Evolutionary conservation across 2,797 vertebrate species (phyloP).

Genomic region (Clarias pachynema): DNA sequence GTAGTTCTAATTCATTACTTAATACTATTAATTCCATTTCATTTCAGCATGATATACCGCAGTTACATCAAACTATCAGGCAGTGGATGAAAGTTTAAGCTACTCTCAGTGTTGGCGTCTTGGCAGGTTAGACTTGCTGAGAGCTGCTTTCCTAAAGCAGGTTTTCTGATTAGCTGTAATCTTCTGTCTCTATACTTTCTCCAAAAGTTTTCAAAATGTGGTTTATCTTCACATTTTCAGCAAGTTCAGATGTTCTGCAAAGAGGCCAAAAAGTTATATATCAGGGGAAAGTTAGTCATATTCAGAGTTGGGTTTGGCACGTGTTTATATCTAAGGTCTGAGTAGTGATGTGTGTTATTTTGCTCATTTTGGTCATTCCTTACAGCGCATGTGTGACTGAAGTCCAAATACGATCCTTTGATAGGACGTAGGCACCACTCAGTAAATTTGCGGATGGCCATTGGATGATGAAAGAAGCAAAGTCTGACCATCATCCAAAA

Average conservation of each 20-base stretch:
- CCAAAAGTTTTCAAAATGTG: not conserved
- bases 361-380: not conserved
- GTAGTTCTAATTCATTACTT: not conserved
- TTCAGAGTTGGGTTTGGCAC: not conserved
- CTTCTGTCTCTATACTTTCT: constrained; percentile 9
- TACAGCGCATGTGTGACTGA: not conserved
- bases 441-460: not conserved
- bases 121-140: constrained; percentile 14
- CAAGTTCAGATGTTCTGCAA: not conserved
- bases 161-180: not conserved
- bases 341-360: not conserved
- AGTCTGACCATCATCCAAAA: constrained; percentile 21
- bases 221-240: not conserved
- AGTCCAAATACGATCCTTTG: not conserved
- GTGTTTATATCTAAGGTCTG: not conserved
- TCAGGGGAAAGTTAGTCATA: not conserved
- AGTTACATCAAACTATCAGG: not conserved
- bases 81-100: not conserved
- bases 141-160: not conserved
- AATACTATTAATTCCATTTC: not conserved
- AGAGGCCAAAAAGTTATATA: not conserved
- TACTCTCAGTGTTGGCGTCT: not conserved
- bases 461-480: constrained; percentile 2
- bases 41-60: not conserved
- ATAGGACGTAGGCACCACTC: constrained; percentile 3